A percentile compares a stretch with the other conserved stretches of the same genome.
Evolutionary conservation across 2,888 invertebrate species (phyloP).

Genomic region (Pristionchus mayeri): DNA sequence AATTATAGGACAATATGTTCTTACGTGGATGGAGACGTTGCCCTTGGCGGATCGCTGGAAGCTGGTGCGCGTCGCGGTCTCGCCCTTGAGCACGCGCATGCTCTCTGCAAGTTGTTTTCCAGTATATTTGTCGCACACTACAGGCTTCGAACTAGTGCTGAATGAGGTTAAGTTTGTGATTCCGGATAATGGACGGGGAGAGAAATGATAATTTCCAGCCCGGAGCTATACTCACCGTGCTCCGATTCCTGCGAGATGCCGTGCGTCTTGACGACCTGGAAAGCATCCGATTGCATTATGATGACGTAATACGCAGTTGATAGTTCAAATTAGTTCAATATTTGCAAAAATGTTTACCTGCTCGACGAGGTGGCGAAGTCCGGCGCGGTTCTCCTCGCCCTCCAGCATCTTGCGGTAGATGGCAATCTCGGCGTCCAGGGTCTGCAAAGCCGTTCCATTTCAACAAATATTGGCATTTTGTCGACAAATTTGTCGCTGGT

Average conservation of each 20-base stretch:
- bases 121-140: no score
- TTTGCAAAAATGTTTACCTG: no score
- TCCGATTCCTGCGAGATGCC: slow-evolving; percentile 73
- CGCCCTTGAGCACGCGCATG: slow-evolving; percentile 76
- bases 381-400: slow-evolving; percentile 79
- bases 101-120: slow-evolving; percentile 64
- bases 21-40: slow-evolving; percentile 77
- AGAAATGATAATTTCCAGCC: background rate
- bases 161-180: no score
- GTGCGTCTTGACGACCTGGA: slow-evolving; percentile 76
- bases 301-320: no score
- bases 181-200: no score
- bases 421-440: slow-evolving; percentile 80
- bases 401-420: slow-evolving; percentile 80
- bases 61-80: slow-evolving; percentile 79
- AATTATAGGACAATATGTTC: no score
- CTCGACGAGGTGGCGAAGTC: slow-evolving; percentile 76
- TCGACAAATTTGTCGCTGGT: no score
- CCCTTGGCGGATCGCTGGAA: slow-evolving; percentile 80
- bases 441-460: slow-evolving; percentile 63
- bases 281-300: no score
- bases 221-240: slow-evolving; percentile 57
- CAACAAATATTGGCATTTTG: no score
- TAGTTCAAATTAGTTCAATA: no score
- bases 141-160: no score